These are phyloP conservation scores for Cairina moschata DNA, from an alignment of 2,113 vertebrate species.

Conservation along the genomic window DNA sequence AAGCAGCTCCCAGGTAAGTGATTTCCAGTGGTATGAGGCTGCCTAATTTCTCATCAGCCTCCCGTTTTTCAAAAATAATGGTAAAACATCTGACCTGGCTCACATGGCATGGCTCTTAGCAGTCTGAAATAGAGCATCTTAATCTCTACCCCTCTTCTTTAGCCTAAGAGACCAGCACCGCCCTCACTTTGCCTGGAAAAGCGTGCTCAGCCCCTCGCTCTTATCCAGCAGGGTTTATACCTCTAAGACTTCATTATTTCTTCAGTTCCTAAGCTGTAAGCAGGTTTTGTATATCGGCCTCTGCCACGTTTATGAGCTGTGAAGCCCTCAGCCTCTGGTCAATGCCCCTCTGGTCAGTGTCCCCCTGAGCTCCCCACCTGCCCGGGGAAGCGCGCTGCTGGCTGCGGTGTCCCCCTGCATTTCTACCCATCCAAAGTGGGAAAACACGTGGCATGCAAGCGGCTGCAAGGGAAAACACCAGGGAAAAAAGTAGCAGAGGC, in stretches of 20 bases:
- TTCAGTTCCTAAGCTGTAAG: neutral
- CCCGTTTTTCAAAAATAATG: neutral
- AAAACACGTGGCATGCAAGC: neutral
- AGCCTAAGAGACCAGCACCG: neutral
- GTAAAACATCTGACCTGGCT: neutral
- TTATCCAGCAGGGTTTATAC: neutral
- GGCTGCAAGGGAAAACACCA: neutral
- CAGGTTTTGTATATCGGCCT: neutral
- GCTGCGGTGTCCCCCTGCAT: neutral
- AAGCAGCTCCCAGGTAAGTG: neutral
- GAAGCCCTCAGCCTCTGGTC: neutral
- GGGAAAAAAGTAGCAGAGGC: neutral
- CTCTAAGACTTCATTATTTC: neutral
- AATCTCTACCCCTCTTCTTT: neutral
- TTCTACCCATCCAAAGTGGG: neutral
- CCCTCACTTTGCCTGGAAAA: neutral
- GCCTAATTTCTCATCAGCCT: neutral
- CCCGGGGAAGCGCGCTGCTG: neutral
- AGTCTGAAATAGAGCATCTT: neutral
- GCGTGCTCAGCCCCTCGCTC: fast-evolving
- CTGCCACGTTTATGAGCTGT: neutral
- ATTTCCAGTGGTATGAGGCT: neutral
- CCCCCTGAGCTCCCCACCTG: too few species aligned
- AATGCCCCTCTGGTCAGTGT: too few species aligned
- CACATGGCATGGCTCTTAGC: neutral